Evolutionary conservation across 2,888 invertebrate genomes (phyloP).

Genomic region (Andricus curvator): DNA sequence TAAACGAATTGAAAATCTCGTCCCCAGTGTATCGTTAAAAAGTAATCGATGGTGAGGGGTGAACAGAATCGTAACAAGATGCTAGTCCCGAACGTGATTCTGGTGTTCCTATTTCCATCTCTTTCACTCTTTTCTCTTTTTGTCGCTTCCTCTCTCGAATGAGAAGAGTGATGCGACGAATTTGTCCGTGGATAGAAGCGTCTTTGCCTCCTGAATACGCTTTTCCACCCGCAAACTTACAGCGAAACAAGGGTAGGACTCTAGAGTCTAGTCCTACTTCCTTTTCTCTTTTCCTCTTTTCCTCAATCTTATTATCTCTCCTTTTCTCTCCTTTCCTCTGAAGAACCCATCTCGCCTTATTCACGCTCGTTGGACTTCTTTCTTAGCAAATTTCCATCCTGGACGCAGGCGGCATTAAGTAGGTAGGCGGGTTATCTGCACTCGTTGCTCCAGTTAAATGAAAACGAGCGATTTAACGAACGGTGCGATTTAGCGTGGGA

Average conservation of each 20-base stretch:
- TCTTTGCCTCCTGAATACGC: slow-evolving; percentile 57
- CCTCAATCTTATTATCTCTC: slow-evolving; percentile 39
- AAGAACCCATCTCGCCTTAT: slow-evolving; percentile 61
- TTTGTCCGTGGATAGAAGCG: slow-evolving; percentile 57
- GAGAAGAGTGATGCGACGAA: slow-evolving; percentile 63
- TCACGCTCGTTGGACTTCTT: slow-evolving; percentile 65
- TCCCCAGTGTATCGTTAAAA: slow-evolving; percentile 12
- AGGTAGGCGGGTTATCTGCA: slow-evolving; percentile 47
- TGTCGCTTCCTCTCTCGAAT: slow-evolving; percentile 48
- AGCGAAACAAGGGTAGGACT: slow-evolving; percentile 45
- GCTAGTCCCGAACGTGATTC: slow-evolving; percentile 18
- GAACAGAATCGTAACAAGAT: slow-evolving; percentile 36
- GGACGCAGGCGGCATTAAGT: slow-evolving; percentile 59
- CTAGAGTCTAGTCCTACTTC: slow-evolving; percentile 42
- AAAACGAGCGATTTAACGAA: slow-evolving; percentile 55
- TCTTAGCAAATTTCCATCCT: slow-evolving; percentile 59
- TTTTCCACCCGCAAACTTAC: slow-evolving; percentile 54
- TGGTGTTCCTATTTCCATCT: not conserved
- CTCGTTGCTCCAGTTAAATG: slow-evolving; percentile 49
- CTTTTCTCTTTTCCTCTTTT: slow-evolving; percentile 43
- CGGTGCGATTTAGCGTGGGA: slow-evolving; percentile 1
- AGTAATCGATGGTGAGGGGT: slow-evolving; percentile 8
- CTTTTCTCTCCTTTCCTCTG: slow-evolving; percentile 45
- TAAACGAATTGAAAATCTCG: slow-evolving; percentile 22
- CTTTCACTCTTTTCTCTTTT: slow-evolving; percentile 19